Percentiles rank a stretch among this genome's conserved stretches.
Evolutionary conservation across 2,113 vertebrate species (phyloP).

Genomic region (Pionites leucogaster): DNA sequence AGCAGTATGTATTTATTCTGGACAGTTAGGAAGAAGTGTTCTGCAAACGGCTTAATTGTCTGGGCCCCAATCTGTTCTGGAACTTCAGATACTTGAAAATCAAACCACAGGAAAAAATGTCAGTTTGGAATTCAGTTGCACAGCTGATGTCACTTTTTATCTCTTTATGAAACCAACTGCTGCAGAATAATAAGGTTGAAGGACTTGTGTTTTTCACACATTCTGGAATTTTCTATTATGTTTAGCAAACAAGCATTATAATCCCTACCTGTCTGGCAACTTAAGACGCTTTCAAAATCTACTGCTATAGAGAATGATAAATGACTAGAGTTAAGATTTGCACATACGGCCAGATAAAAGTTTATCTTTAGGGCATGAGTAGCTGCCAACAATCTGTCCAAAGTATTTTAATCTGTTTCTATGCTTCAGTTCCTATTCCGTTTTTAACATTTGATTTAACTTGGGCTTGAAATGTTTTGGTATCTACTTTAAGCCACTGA

Average conservation of each 20-base stretch:
- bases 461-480: constrained; percentile 78
- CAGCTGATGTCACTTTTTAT: constrained; percentile 11
- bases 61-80: neutral
- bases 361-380: constrained; percentile 84
- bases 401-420: constrained; percentile 85
- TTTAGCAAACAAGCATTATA: constrained; percentile 40
- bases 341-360: constrained; percentile 80
- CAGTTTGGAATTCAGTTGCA: constrained; percentile 14
- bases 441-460: constrained; percentile 78
- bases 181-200: constrained; percentile 19
- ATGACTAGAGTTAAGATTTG: constrained; percentile 81
- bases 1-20: neutral
- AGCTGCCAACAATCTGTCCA: constrained; percentile 84
- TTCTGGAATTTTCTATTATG: constrained; percentile 55
- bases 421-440: constrained; percentile 79
- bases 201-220: constrained; percentile 7
- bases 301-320: constrained; percentile 85
- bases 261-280: constrained; percentile 74
- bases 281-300: constrained; percentile 74
- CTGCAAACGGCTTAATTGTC: neutral
- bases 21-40: neutral
- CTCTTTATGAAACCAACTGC: neutral
- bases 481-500: constrained; percentile 69
- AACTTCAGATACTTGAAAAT: constrained; percentile 13
- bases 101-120: neutral